A percentile compares a stretch with the other conserved stretches of the same genome.
These are phyloP conservation scores for Sapajus apella DNA, from an alignment of 2,113 vertebrate species.

Conservation along the genomic window DNA sequence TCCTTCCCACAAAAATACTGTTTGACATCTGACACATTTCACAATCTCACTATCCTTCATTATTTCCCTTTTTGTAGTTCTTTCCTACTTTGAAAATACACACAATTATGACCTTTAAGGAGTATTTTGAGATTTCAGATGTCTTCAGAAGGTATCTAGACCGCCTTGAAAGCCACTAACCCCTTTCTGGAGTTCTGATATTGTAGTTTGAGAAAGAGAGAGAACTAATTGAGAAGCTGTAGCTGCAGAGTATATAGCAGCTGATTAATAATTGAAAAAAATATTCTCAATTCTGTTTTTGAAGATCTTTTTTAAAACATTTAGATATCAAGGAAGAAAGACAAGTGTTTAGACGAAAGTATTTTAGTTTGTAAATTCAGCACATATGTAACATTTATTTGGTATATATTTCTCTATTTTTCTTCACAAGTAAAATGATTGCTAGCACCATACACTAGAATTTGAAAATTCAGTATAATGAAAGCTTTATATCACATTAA, in stretches of 20 bases:
- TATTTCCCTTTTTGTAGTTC: not conserved
- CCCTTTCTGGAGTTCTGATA: constrained; percentile 14
- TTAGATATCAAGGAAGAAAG: constrained; percentile 50
- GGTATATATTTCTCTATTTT: constrained; percentile 55
- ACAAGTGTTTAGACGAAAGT: constrained; percentile 46
- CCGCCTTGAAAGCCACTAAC: not conserved
- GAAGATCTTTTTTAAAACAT: constrained; percentile 20
- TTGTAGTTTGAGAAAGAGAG: constrained; percentile 23
- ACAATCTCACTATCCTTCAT: not conserved
- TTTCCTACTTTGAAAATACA: constrained; percentile 21
- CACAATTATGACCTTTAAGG: not conserved
- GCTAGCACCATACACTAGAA: not conserved
- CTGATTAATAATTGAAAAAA: constrained; percentile 19
- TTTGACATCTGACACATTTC: constrained; percentile 38
- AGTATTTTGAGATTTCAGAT: constrained; percentile 39
- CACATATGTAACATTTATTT: constrained; percentile 26
- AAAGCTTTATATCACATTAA: constrained; percentile 43
- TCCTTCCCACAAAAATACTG: not conserved
- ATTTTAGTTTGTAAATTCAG: constrained; percentile 58
- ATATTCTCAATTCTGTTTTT: constrained; percentile 33
- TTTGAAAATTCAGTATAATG: constrained; percentile 48
- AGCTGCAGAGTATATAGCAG: constrained; percentile 2
- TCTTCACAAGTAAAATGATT: constrained; percentile 43
- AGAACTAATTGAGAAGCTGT: constrained; percentile 15
- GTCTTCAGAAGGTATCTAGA: constrained; percentile 7